A percentile compares a stretch with the other conserved stretches of the same genome.
Conservation (phyloP, 92 coral and sea anemone species). For the Porites divaricata region DNA sequence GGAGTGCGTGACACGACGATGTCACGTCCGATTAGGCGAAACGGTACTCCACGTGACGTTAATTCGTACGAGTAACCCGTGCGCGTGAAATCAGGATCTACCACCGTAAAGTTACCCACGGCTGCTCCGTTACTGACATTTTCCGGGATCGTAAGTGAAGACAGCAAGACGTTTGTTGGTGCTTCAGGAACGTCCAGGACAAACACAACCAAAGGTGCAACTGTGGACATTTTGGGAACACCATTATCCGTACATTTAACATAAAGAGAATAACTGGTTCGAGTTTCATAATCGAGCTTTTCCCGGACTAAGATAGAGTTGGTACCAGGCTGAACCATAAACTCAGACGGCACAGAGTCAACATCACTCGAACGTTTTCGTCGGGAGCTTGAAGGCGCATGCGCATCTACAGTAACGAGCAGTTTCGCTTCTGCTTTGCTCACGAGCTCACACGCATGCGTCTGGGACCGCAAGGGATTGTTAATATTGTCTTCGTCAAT, state of each 20-base stretch:
- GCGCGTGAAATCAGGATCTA: constrained; percentile 66
- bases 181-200: constrained; percentile 76
- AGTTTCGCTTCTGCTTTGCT: constrained; percentile 70
- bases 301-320: constrained; percentile 66
- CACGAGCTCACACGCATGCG: constrained; percentile 67
- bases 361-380: constrained; percentile 38
- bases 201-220: constrained; percentile 52
- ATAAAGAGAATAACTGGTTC: constrained; percentile 57
- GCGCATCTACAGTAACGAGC: constrained; percentile 54
- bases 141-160: constrained; percentile 59
- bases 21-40: constrained; percentile 55
- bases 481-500: constrained; percentile 63
- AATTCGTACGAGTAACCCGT: constrained; percentile 66
- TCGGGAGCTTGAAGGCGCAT: constrained; percentile 44
- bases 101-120: constrained; percentile 48
- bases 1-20: constrained; percentile 74
- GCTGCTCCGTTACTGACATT: constrained; percentile 49
- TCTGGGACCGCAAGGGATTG: constrained; percentile 63
- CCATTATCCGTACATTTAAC: constrained; percentile 76
- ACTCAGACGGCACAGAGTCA: constrained; percentile 53
- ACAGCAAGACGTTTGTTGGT: constrained; percentile 56
- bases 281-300: constrained; percentile 60
- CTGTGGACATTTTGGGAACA: constrained; percentile 61
- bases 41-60: constrained; percentile 76
- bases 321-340: constrained; percentile 77